phyloP scores from a whole-genome alignment of 2,888 invertebrate genomes.

The Cosmia trapezina region DNA sequence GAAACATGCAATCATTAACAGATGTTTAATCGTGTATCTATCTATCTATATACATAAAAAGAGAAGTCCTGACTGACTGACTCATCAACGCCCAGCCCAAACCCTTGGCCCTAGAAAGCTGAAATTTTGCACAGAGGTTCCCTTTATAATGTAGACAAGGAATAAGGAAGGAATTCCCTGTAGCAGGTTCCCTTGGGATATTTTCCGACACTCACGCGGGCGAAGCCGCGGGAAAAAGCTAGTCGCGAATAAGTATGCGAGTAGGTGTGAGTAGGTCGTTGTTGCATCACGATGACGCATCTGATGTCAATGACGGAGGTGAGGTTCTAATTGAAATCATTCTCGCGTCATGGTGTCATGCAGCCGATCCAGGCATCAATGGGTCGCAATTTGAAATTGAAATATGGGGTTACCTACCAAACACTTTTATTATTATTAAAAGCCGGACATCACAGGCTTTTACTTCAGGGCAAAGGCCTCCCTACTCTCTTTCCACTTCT shows the following conservation, averaged over 20 bases:
- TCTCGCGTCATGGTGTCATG: slow-evolving; percentile 12
- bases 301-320: slow-evolving; percentile 14
- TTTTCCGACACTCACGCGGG: too few relatives aligned
- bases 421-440: not conserved
- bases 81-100: too few relatives aligned
- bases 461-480: not conserved
- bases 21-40: not conserved
- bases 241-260: slow-evolving; percentile 1
- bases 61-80: too few relatives aligned
- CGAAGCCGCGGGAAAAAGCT: too few relatives aligned
- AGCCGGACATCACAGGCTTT: too few relatives aligned
- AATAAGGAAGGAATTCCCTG: too few relatives aligned
- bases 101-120: too few relatives aligned
- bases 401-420: not conserved
- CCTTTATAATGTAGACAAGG: too few relatives aligned
- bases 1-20: slow-evolving; percentile 6
- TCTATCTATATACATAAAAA: too few relatives aligned
- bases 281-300: slow-evolving; percentile 47
- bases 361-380: not conserved
- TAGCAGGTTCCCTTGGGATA: too few relatives aligned
- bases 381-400: not conserved
- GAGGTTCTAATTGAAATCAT: slow-evolving; percentile 30
- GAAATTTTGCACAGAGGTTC: too few relatives aligned
- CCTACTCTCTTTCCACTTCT: not conserved
- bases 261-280: slow-evolving; percentile 17